Conservation (phyloP, 1,140 invertebrate genomes). For the Xylocopa sonorina region DNA sequence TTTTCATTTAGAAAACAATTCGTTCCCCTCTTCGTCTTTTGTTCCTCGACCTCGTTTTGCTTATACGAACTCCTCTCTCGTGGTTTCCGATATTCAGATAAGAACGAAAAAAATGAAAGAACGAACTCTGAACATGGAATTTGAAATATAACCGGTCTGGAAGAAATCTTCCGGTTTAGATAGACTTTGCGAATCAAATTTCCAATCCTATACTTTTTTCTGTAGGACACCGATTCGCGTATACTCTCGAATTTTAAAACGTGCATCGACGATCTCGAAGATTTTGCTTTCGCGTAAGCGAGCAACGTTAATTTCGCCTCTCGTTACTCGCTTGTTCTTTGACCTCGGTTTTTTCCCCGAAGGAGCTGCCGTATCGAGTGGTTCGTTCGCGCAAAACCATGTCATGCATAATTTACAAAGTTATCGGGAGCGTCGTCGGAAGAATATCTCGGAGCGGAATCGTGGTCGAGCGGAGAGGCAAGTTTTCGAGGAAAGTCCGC, state of each 20-base stretch:
- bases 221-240: not conserved
- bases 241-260: conserved; percentile 55
- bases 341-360: not conserved
- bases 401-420: conserved; percentile 59
- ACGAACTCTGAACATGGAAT: not conserved
- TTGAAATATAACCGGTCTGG: not conserved
- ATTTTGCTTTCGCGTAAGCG: not conserved
- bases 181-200: not conserved
- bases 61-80: too few species aligned
- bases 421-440: conserved; percentile 38
- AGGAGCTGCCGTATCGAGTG: conserved; percentile 6
- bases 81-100: too few species aligned
- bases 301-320: conserved; percentile 6
- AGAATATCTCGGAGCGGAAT: conserved; percentile 1
- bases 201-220: not conserved
- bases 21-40: not conserved
- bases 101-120: too few species aligned
- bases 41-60: not conserved
- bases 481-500: not conserved
- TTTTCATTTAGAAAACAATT: conserved; percentile 5
- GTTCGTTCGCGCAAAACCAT: conserved; percentile 23
- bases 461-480: conserved; percentile 11
- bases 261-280: not conserved
- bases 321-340: not conserved
- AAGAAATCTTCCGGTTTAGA: not conserved